phyloP scores from a whole-genome alignment of 2,888 invertebrate genomes.

The Hoplodrina blanda region DNA sequence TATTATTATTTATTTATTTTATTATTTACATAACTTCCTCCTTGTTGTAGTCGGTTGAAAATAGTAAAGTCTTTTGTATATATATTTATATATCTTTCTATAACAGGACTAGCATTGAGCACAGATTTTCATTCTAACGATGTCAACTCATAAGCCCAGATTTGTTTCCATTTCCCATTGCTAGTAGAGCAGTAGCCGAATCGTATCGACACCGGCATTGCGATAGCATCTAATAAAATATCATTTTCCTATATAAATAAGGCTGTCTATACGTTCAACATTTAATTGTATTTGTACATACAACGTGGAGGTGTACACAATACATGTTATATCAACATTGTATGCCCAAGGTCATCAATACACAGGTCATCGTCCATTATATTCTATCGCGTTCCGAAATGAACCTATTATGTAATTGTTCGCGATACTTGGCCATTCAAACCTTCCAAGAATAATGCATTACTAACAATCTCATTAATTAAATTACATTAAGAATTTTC shows the following conservation, averaged over 20 bases:
- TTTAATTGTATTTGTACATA: constrained; percentile 9
- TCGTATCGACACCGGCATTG: not conserved
- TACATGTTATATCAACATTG: constrained; percentile 16
- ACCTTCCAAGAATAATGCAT: constrained; percentile 33
- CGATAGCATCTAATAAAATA: constrained; percentile 15
- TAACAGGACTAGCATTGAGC: not conserved
- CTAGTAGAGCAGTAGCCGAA: not conserved
- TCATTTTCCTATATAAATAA: constrained; percentile 18
- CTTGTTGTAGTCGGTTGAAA: not conserved
- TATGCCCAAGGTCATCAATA: constrained; percentile 43
- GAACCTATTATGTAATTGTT: constrained; percentile 40
- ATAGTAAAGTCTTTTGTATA: no score
- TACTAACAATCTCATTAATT: constrained; percentile 29
- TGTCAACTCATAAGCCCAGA: not conserved
- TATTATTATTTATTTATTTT: no score
- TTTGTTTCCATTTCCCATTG: not conserved
- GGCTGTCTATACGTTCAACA: constrained; percentile 1
- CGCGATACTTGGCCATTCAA: constrained; percentile 22
- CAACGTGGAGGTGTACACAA: constrained; percentile 13
- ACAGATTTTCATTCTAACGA: not conserved
- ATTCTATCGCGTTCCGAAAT: constrained; percentile 23
- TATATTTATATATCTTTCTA: no score
- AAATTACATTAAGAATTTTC: constrained; percentile 6
- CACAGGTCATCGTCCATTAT: constrained; percentile 49
- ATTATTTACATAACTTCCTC: no score